Evolutionary conservation across 2,888 invertebrate species (phyloP), one percentile per base, ranked within the genome.

Genomic region (Dolichomitus sp.): DNA sequence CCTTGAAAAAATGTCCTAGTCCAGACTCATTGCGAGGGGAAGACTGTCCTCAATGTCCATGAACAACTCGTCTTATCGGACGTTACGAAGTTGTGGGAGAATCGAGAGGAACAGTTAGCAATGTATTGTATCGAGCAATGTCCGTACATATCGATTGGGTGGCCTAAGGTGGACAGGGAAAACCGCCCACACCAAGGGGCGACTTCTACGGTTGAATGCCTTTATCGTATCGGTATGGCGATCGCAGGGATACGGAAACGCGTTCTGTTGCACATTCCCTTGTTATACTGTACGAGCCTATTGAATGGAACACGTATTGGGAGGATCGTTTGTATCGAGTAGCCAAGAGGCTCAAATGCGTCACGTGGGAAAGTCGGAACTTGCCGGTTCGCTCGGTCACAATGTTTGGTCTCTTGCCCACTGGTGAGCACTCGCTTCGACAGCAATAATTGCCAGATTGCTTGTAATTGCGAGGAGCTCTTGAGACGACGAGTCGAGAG

Each of bases 371-470:
- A 84, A 76, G 84, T 79, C 74, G 74, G 75, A 76, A 73, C 63
- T 79, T 63, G 63, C 50, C 48, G 40, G 77, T 82, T 79, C 70
- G 83, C 73, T 73, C 48, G 73, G 61, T 73, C 19, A 27, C 61
- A 45, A 27, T n/a, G 65, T 65, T 65, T 45, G 37, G 68, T 69
- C 73, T 83, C 61, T 69, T 73, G 48, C 19, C 54, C 57, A 61
- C 70, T 57, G 40, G 63, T 57, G 73, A 27, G 66, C 68, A 69
- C 73, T 83, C 76, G 69, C 66, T 84, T 81, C 83, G 73, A 77
- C 86, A 86, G 87, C 88, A 89, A 90, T 91, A 90, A 91, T 91
- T 91, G 92, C 90, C 90, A 89, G 91, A 91, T 91, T 91, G 91
- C 90, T 91, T 88, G 91, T 91, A 91, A 92, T 91, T 91, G 91